Evolutionary conservation across 1,140 invertebrate genomes (phyloP), one percentile per base, ranked within the genome.

Genomic region (Lucilia cuprina): DNA sequence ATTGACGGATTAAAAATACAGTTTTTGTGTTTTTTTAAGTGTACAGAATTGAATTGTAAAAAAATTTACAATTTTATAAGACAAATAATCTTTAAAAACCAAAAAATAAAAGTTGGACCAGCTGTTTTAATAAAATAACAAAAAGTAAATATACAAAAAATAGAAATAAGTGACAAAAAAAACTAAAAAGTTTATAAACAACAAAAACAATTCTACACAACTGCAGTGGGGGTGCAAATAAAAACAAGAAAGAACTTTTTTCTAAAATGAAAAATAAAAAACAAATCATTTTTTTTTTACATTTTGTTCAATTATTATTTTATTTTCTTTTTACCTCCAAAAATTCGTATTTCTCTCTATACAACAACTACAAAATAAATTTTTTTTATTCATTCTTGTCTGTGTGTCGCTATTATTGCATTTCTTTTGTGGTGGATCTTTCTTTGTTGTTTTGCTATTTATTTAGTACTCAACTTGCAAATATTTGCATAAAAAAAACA

Each of bases 121-220:
- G 65, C 65, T 70, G 19, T 21, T 70, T 21, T 10, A 25, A 25
- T 70, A 70, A 70, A 21, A 19, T 10, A 70, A 70, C 65, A 70
- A 70, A 19, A 70, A 70, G 65, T 70, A 70, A 70, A 70, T 70
- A 70, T 70, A 55, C 13, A 49, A 49, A 55, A 55, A 55, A 55
- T 13, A n/a, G 50, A 55, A 55, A 14, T 55, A 17, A 55, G 50
- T 5, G 41, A 41, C 10, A 10, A 2, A 41, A 41, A 41, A 41
- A 41, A 41, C 10, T 10, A 41, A 8, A 41, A 30, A 41, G 7
- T 8, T 41, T 41, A 41, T 41, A 41, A 41, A 41, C 41, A 41
- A 41, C 41, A 41, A n/a, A n/a, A n/a, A 41, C 41, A 41, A 41
- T 5, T 8, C 41, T 41, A 41, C 10, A 41, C 10, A 41, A 41